These are phyloP conservation scores for Clupea harengus DNA, from an alignment of 2,113 vertebrate genomes.

Conservation along the genomic window DNA sequence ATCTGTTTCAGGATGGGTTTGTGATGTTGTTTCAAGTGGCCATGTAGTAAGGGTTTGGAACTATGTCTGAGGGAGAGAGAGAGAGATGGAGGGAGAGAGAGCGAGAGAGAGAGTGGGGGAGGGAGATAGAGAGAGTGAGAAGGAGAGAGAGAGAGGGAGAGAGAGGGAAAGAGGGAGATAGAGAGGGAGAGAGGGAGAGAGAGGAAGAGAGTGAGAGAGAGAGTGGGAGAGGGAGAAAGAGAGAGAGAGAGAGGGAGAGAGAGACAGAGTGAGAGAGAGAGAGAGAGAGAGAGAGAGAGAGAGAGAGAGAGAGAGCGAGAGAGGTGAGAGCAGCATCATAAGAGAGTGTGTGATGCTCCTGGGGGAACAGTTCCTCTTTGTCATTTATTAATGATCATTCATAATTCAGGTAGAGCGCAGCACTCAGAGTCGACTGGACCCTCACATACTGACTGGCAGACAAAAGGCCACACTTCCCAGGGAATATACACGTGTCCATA, in stretches of 20 bases:
- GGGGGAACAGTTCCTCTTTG: neutral
- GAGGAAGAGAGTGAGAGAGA: neutral
- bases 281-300: neutral
- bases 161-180: neutral
- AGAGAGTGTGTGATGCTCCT: neutral
- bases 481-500: neutral
- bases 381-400: constrained; percentile 23
- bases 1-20: neutral
- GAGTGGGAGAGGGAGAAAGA: too few species aligned
- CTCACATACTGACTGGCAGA: neutral
- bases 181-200: neutral
- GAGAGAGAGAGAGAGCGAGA: neutral
- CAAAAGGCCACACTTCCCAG: neutral
- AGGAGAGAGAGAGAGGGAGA: neutral
- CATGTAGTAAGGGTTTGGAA: neutral
- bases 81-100: too few species aligned
- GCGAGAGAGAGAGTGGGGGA: too few species aligned
- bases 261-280: neutral
- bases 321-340: neutral
- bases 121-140: neutral
- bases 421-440: neutral
- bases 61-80: too few species aligned
- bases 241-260: neutral
- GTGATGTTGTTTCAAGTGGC: neutral
- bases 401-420: constrained; percentile 23